phyloP scores from a whole-genome alignment of 2,888 invertebrate species.

The Agrotis segetum region DNA sequence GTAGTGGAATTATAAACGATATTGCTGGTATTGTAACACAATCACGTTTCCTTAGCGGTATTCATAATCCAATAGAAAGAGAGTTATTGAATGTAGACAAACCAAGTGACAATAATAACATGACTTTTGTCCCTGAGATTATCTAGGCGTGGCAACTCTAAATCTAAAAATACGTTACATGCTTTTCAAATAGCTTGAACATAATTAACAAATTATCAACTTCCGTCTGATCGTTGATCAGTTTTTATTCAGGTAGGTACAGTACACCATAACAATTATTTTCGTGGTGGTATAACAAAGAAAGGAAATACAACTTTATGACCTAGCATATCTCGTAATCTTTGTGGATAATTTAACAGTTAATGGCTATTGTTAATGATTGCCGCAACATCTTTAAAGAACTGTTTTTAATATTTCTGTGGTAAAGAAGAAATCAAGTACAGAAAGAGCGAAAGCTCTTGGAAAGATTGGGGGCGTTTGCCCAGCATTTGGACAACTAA shows the following conservation, averaged over 20 bases:
- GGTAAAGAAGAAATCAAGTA: no score
- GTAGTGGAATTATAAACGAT: neutral
- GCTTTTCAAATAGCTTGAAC: neutral
- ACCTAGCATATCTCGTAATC: conserved; percentile 37
- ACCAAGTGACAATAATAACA: neutral
- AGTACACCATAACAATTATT: conserved; percentile 15
- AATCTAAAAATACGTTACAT: neutral
- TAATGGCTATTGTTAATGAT: conserved; percentile 3
- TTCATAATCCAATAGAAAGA: neutral
- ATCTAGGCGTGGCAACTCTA: neutral
- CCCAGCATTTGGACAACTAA: no score
- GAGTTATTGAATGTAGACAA: neutral
- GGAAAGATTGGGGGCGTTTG: no score
- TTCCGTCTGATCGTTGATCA: conserved; percentile 7
- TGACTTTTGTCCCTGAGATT: neutral
- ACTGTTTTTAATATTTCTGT: no score
- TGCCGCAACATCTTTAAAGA: neutral
- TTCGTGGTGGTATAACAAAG: conserved; percentile 35
- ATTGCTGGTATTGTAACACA: neutral
- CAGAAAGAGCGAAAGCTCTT: no score
- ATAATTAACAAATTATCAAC: conserved; percentile 6
- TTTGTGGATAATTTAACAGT: conserved; percentile 6
- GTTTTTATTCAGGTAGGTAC: neutral
- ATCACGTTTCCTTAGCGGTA: neutral
- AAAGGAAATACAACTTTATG: conserved; percentile 36